A percentile compares a stretch with the other conserved stretches of the same genome.
These are phyloP conservation scores for Paedocypris sp. DNA, from an alignment of 2,113 vertebrate genomes.

Conservation along the genomic window DNA sequence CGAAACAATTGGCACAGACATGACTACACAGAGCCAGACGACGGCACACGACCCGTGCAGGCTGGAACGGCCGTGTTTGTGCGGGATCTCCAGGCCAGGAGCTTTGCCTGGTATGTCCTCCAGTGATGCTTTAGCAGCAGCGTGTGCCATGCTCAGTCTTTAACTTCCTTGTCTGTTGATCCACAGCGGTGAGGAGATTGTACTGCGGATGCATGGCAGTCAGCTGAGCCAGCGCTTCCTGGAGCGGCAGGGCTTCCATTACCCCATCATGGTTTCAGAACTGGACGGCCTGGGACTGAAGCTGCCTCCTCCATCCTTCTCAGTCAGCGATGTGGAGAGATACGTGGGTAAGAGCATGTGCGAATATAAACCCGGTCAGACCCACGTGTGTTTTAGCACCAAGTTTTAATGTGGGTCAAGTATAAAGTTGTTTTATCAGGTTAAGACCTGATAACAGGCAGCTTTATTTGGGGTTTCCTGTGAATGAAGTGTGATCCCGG, in stretches of 20 bases:
- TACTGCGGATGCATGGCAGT: slow-evolving; percentile 83
- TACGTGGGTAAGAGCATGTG: slow-evolving; percentile 90
- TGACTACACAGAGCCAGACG: slow-evolving; percentile 86
- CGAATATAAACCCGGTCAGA: no score
- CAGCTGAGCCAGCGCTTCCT: slow-evolving; percentile 82
- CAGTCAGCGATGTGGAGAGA: slow-evolving; percentile 84
- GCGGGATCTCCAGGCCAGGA: slow-evolving; percentile 73
- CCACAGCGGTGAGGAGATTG: slow-evolving; percentile 77
- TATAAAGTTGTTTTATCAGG: no score
- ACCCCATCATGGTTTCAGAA: slow-evolving; percentile 79
- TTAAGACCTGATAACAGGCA: no score
- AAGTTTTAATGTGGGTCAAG: no score
- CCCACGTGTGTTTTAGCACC: no score
- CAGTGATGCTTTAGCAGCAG: no score
- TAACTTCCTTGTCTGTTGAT: background rate
- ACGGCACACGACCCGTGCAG: slow-evolving; percentile 81
- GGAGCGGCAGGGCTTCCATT: slow-evolving; percentile 86
- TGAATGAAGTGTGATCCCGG: no score
- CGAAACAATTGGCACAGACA: slow-evolving; percentile 95
- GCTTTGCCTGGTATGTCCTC: slow-evolving; percentile 90
- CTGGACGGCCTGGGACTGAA: slow-evolving; percentile 87
- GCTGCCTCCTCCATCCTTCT: slow-evolving; percentile 78
- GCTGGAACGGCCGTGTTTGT: slow-evolving; percentile 87
- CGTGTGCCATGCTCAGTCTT: background rate
- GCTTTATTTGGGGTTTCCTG: no score